Conservation (phyloP, 2,113 vertebrate species). For the Lynx canadensis region DNA sequence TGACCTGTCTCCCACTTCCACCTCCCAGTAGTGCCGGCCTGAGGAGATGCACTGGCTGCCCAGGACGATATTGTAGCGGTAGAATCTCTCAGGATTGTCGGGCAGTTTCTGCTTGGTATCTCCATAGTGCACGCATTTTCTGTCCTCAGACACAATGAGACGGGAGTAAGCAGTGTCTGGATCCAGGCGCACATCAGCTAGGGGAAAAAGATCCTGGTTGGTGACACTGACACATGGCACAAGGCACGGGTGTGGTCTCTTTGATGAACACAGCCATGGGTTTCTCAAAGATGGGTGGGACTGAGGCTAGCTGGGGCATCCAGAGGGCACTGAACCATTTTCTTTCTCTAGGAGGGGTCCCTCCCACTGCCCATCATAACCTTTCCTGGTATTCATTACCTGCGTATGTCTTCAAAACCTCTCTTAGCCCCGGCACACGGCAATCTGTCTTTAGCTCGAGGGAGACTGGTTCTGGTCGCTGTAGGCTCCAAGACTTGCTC, state of each 20-base stretch:
- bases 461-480: slow-evolving; percentile 52
- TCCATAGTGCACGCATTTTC: slow-evolving; percentile 70
- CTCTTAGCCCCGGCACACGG: slow-evolving; percentile 51
- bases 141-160: slow-evolving; percentile 76
- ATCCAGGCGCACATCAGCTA: slow-evolving; percentile 74
- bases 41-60: slow-evolving; percentile 74
- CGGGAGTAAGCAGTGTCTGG: slow-evolving; percentile 76
- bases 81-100: slow-evolving; percentile 76
- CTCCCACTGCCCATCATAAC: not conserved
- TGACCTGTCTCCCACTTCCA: slow-evolving; percentile 76
- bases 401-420: slow-evolving; percentile 52
- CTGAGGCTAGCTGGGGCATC: not conserved
- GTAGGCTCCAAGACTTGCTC: slow-evolving; percentile 65
- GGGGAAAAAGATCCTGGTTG: slow-evolving; percentile 13
- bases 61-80: slow-evolving; percentile 75
- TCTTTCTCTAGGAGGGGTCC: not conserved
- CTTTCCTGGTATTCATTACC: not conserved
- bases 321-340: not conserved
- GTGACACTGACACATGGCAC: not conserved
- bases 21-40: slow-evolving; percentile 78
- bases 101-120: slow-evolving; percentile 74
- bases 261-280: not conserved
- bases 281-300: not conserved
- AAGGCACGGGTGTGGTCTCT: not conserved
- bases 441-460: slow-evolving; percentile 65